Conservation (phyloP, 2,113 vertebrate species). For the Solea senegalensis region DNA sequence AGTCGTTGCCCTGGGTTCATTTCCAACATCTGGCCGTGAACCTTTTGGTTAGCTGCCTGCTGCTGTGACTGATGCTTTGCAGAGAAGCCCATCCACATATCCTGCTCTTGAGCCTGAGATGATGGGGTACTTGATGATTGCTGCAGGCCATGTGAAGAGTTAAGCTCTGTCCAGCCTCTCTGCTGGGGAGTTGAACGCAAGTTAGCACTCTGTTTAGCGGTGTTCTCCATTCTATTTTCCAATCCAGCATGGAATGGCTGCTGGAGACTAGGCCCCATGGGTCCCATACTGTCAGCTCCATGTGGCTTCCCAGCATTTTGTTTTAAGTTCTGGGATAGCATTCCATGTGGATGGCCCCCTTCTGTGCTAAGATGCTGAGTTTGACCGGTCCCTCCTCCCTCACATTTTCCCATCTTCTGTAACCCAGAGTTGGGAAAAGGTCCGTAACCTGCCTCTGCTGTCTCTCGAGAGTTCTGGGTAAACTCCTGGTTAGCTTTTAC, state of each 20-base stretch:
- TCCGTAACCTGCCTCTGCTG: slow-evolving; percentile 61
- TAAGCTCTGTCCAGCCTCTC: slow-evolving; percentile 85
- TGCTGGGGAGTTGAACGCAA: slow-evolving; percentile 66
- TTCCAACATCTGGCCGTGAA: slow-evolving; percentile 81
- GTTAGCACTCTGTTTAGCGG: slow-evolving; percentile 54
- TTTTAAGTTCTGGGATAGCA: slow-evolving; percentile 57
- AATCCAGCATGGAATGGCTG: slow-evolving; percentile 50
- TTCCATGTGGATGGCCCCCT: slow-evolving; percentile 59
- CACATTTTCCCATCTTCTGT: slow-evolving; percentile 71
- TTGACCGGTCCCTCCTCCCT: slow-evolving; percentile 58
- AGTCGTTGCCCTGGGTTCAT: slow-evolving; percentile 71
- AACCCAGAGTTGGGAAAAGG: slow-evolving; percentile 70
- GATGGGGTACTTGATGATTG: slow-evolving; percentile 57
- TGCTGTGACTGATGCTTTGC: slow-evolving; percentile 71
- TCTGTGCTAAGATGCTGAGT: slow-evolving; percentile 48
- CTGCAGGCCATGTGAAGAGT: slow-evolving; percentile 75
- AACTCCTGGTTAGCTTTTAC: slow-evolving; percentile 81
- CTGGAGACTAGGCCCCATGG: slow-evolving; percentile 40
- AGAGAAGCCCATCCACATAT: slow-evolving; percentile 78
- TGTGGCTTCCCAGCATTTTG: slow-evolving; percentile 52
- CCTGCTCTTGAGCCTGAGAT: slow-evolving; percentile 62
- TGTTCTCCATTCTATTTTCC: slow-evolving; percentile 74
- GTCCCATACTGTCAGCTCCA: slow-evolving; percentile 42
- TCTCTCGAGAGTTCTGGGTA: slow-evolving; percentile 78
- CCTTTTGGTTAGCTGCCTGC: slow-evolving; percentile 67